A percentile compares a stretch with the other conserved stretches of the same genome.
These are phyloP conservation scores for Mus caroli DNA, from an alignment of 2,797 vertebrate species.

Conservation along the genomic window DNA sequence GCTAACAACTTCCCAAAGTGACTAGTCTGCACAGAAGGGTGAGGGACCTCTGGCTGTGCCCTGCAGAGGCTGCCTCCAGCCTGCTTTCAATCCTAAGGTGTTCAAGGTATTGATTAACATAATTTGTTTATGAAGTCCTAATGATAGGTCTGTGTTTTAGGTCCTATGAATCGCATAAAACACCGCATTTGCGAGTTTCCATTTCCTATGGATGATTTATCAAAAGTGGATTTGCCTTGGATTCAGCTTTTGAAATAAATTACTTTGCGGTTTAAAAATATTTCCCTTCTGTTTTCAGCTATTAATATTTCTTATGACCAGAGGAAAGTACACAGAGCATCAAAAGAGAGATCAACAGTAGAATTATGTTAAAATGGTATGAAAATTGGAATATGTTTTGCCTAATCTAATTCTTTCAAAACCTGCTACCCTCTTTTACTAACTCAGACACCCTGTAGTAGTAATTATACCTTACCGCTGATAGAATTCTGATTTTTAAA, in stretches of 20 bases:
- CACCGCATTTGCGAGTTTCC: slow-evolving; percentile 17
- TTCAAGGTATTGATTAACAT: slow-evolving; percentile 12
- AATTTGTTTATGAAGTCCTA: slow-evolving; percentile 62
- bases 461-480: slow-evolving; percentile 14
- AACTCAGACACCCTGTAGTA: neutral
- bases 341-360: slow-evolving; percentile 56
- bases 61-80: neutral
- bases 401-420: neutral
- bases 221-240: slow-evolving; percentile 53
- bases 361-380: slow-evolving; percentile 49
- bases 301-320: slow-evolving; percentile 41
- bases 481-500: slow-evolving; percentile 11
- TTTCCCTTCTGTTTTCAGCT: slow-evolving; percentile 53
- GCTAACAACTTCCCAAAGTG: neutral
- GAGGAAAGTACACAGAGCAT: slow-evolving; percentile 43
- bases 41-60: neutral
- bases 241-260: slow-evolving; percentile 62
- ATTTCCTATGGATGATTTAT: slow-evolving; percentile 35
- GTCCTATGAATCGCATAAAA: slow-evolving; percentile 31
- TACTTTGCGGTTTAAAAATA: slow-evolving; percentile 25
- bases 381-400: slow-evolving; percentile 14
- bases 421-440: slow-evolving; percentile 20
- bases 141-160: slow-evolving; percentile 40
- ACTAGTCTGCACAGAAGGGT: neutral
- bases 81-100: neutral